Evolutionary conservation across 2,113 vertebrate species (phyloP).

Genomic region (Chlamydotis undulata): DNA sequence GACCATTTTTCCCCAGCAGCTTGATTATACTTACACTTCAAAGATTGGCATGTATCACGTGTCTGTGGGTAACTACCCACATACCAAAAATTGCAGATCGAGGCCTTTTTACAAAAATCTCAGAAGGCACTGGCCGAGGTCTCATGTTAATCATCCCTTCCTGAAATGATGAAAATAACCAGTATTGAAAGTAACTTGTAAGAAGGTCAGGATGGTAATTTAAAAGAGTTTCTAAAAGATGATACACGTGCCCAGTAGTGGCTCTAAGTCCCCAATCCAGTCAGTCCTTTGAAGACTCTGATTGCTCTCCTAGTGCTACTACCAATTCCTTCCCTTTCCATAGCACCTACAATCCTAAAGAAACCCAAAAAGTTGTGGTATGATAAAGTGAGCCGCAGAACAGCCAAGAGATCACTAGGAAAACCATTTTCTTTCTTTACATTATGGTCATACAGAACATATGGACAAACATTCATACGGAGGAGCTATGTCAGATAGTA

Average conservation of each 20-base stretch:
- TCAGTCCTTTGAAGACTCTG: background rate
- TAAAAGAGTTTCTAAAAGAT: background rate
- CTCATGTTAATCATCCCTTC: background rate
- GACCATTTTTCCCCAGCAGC: background rate
- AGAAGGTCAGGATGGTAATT: background rate
- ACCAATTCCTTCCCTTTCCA: background rate
- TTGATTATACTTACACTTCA: background rate
- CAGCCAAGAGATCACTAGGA: background rate
- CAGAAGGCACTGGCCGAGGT: background rate
- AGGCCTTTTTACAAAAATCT: background rate
- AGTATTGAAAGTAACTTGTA: background rate
- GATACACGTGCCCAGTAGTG: background rate
- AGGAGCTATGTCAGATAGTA: background rate
- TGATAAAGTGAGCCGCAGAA: background rate
- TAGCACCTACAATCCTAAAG: background rate
- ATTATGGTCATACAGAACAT: background rate
- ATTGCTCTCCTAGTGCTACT: background rate
- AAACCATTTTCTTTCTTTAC: background rate
- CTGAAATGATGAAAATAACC: background rate
- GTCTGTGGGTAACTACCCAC: background rate
- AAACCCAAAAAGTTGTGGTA: background rate
- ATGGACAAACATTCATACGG: background rate
- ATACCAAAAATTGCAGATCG: background rate
- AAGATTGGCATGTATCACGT: too few species aligned
- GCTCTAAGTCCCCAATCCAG: background rate